These are phyloP conservation scores for Eptesicus fuscus DNA, from an alignment of 2,113 vertebrate species.

Conservation along the genomic window DNA sequence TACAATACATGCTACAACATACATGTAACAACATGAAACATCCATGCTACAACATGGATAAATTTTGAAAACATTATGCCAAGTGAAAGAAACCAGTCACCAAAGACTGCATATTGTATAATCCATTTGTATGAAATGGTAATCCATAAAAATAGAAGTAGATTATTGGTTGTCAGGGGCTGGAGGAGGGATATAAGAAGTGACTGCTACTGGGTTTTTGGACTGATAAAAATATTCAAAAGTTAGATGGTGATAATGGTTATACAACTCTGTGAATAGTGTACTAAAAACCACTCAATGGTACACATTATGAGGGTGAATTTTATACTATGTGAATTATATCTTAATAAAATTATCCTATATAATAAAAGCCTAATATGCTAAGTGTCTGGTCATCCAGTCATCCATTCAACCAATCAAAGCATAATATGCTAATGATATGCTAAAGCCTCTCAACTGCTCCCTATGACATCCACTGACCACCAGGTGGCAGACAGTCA, in stretches of 20 bases:
- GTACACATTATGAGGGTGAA: background rate
- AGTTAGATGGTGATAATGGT: background rate
- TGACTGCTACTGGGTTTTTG: background rate
- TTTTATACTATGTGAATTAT: background rate
- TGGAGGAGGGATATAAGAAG: background rate
- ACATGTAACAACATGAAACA: background rate
- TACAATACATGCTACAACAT: background rate
- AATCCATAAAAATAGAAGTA: background rate
- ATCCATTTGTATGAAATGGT: constrained; percentile 2
- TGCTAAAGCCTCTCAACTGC: too few relatives aligned
- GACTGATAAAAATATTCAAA: constrained; percentile 1
- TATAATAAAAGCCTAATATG: too few relatives aligned
- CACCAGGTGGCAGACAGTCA: too few relatives aligned
- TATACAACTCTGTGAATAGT: background rate
- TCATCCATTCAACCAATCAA: too few relatives aligned
- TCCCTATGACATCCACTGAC: too few relatives aligned
- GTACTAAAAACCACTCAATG: background rate
- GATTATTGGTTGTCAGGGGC: background rate
- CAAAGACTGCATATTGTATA: background rate
- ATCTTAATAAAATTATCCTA: background rate
- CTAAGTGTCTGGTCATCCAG: too few relatives aligned
- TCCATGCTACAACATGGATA: background rate
- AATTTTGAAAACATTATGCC: background rate
- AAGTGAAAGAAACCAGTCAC: background rate
- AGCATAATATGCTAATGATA: too few relatives aligned